These are phyloP conservation scores for Noctua pronuba DNA, from an alignment of 2,888 invertebrate genomes.

Conservation along the genomic window DNA sequence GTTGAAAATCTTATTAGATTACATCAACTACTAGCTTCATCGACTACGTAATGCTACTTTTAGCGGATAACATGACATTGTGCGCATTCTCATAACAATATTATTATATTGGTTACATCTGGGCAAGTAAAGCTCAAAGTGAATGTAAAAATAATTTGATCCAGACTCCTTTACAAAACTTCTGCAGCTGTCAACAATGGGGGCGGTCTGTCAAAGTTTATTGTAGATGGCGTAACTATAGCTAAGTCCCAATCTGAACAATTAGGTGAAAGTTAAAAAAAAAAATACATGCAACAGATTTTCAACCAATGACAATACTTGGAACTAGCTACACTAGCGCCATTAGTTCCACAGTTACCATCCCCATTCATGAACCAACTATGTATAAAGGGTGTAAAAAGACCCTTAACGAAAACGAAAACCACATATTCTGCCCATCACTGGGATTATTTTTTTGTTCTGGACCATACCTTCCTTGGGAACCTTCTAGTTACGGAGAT, in stretches of 20 bases:
- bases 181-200: neutral
- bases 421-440: no score
- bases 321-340: conserved; percentile 1
- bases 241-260: neutral
- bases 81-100: conserved; percentile 44
- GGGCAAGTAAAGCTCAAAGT: conserved; percentile 26
- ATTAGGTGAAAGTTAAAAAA: neutral
- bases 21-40: conserved; percentile 18
- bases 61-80: conserved; percentile 43
- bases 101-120: neutral
- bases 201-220: neutral
- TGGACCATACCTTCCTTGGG: no score
- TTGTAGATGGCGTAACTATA: neutral
- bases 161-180: neutral
- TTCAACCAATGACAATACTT: neutral
- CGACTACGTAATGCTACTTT: conserved; percentile 34
- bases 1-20: conserved; percentile 30
- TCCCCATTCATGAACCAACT: neutral
- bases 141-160: conserved; percentile 10
- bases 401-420: no score
- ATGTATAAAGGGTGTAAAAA: no score
- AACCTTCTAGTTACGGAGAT: no score
- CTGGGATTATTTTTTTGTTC: no score
- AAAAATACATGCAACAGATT: neutral
- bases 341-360: neutral